These are phyloP conservation scores for Callocephalon fimbriatum DNA, from an alignment of 2,113 vertebrate genomes.

Conservation along the genomic window DNA sequence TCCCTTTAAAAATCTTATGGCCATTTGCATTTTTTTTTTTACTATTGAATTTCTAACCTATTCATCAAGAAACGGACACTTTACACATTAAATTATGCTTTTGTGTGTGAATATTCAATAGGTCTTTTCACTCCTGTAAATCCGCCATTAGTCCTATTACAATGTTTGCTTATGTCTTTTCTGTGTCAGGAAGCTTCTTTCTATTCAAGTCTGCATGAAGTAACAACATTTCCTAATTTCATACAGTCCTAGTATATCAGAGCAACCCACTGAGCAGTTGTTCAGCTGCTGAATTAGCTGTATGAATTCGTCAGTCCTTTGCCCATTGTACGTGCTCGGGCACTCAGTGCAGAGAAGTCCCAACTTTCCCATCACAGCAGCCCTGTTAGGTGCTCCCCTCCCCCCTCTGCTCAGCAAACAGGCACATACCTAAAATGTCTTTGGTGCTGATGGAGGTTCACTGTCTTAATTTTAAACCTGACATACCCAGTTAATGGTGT, in stretches of 20 bases:
- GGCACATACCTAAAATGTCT: not conserved
- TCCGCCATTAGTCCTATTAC: conserved; percentile 30
- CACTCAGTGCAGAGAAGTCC: not conserved
- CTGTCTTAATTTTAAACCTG: not conserved
- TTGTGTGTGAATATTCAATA: conserved; percentile 21
- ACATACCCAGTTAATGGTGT: not conserved
- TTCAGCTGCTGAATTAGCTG: conserved; percentile 22
- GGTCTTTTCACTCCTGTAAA: conserved; percentile 37
- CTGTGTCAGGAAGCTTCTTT: conserved; percentile 38
- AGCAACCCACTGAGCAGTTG: conserved; percentile 25
- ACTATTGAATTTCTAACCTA: conserved; percentile 31
- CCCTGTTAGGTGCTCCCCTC: not conserved
- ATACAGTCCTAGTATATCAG: not conserved
- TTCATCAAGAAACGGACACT: conserved; percentile 35
- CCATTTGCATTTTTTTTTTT: conserved; percentile 7
- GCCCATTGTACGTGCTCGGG: not conserved
- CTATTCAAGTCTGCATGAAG: conserved; percentile 18
- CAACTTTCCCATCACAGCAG: not conserved
- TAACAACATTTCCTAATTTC: conserved; percentile 48
- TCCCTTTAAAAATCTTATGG: conserved; percentile 39
- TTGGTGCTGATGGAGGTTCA: not conserved
- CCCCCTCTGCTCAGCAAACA: not conserved
- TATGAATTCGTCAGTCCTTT: not conserved
- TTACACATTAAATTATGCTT: conserved; percentile 37
- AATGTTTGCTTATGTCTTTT: conserved; percentile 20